phyloP scores from a whole-genome alignment of 2,888 invertebrate species.

The Trichacis sp. region DNA sequence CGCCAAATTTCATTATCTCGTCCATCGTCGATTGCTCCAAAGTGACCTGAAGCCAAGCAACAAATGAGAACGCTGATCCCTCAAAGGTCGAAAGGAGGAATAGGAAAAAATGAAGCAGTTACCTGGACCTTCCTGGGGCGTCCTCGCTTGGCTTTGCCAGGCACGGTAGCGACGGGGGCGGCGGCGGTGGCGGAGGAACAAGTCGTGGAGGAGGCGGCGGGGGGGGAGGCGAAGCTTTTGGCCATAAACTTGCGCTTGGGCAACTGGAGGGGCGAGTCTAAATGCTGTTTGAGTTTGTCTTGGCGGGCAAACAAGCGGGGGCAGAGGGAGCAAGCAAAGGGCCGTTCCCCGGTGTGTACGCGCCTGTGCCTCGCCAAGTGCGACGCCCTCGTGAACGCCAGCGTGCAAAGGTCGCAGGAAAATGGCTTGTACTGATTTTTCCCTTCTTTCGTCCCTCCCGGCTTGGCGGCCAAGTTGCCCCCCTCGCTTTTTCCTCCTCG shows the following conservation, averaged over 20 bases:
- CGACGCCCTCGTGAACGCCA: slow-evolving; percentile 76
- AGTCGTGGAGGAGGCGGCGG: slow-evolving; percentile 30
- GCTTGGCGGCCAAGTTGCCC: slow-evolving; percentile 14
- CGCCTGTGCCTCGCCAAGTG: slow-evolving; percentile 78
- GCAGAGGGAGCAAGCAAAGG: slow-evolving; percentile 78
- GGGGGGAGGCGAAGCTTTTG: not conserved
- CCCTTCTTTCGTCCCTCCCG: slow-evolving; percentile 8
- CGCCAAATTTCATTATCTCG: slow-evolving; percentile 59
- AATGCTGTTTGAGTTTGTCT: slow-evolving; percentile 79
- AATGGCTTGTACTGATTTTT: slow-evolving; percentile 63
- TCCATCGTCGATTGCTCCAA: slow-evolving; percentile 59
- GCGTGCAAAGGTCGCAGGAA: slow-evolving; percentile 62
- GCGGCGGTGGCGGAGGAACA: slow-evolving; percentile 8
- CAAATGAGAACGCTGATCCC: too few species aligned
- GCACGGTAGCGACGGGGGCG: slow-evolving; percentile 26
- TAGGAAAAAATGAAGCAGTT: too few species aligned
- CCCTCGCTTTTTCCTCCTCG: slow-evolving; percentile 8
- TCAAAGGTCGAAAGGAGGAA: too few species aligned
- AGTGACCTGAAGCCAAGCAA: slow-evolving; percentile 51
- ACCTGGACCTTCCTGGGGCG: too few species aligned
- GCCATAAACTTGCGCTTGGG: slow-evolving; percentile 48
- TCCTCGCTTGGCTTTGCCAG: slow-evolving; percentile 59
- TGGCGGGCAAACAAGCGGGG: slow-evolving; percentile 80
- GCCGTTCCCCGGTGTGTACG: slow-evolving; percentile 80
- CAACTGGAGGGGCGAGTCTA: slow-evolving; percentile 63